Conservation (phyloP, 2,888 invertebrate genomes). For the Lamproptera curius region DNA sequence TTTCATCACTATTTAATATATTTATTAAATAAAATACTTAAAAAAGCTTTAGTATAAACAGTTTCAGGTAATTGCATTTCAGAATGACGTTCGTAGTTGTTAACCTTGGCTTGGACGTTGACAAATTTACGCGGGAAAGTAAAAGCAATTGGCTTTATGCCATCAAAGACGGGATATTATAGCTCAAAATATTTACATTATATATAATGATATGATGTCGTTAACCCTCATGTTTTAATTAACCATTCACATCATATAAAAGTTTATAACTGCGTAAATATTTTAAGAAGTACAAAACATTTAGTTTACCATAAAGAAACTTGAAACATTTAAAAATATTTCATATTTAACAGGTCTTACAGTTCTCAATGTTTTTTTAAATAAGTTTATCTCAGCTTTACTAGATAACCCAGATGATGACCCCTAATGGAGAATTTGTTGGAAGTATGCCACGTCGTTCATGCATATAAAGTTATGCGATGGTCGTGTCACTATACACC, state of each 20-base stretch:
- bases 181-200: constrained; percentile 20
- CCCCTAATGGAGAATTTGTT: constrained; percentile 33
- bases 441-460: constrained; percentile 52
- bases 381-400: too few relatives aligned
- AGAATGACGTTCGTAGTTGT: constrained; percentile 43
- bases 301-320: neutral
- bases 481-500: constrained; percentile 38
- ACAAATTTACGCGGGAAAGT: constrained; percentile 56
- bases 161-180: constrained; percentile 33
- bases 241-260: neutral
- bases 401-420: too few relatives aligned
- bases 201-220: neutral
- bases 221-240: neutral
- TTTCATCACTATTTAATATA: too few relatives aligned
- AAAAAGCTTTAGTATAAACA: too few relatives aligned
- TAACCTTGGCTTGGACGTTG: constrained; percentile 58
- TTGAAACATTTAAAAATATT: neutral
- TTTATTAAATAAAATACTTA: too few relatives aligned
- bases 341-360: neutral
- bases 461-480: constrained; percentile 41
- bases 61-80: constrained; percentile 23
- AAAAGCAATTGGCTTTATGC: constrained; percentile 56
- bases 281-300: neutral
- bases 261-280: neutral
- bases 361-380: too few relatives aligned